These are phyloP conservation scores for Siderastrea radians DNA, from an alignment of 92 coral and sea anemone species.

Conservation along the genomic window DNA sequence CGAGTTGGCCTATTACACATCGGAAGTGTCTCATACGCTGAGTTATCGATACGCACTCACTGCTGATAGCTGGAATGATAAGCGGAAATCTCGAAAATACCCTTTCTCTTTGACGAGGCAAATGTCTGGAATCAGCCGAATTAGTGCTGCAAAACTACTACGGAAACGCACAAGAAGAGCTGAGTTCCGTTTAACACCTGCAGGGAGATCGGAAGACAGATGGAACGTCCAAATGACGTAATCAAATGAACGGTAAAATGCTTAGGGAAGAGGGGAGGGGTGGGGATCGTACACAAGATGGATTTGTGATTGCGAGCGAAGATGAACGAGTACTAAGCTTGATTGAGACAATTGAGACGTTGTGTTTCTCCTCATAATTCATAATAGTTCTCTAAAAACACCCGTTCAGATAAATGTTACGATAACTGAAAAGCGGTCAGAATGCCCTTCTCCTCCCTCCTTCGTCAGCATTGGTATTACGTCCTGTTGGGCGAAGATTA, in stretches of 20 bases:
- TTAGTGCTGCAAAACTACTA: not conserved
- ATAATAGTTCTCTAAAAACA: too few species aligned
- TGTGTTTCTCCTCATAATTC: not conserved
- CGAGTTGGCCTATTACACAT: constrained; percentile 27
- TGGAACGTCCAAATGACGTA: not conserved
- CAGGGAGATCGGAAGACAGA: constrained; percentile 7
- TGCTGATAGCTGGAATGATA: constrained; percentile 38
- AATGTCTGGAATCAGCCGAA: constrained; percentile 34
- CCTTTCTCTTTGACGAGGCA: constrained; percentile 32
- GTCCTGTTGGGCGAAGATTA: too few species aligned
- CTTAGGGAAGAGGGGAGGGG: not conserved
- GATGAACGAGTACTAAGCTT: too few species aligned
- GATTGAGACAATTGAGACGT: not conserved
- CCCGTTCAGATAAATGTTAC: too few species aligned
- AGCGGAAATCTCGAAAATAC: constrained; percentile 43
- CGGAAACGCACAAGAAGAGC: constrained; percentile 14
- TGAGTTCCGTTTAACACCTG: constrained; percentile 28
- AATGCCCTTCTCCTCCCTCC: not conserved
- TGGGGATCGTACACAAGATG: too few species aligned
- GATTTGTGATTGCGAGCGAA: too few species aligned
- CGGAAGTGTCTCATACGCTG: constrained; percentile 32
- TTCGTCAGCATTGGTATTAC: too few species aligned
- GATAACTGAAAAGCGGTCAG: too few species aligned
- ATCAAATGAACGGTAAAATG: not conserved
- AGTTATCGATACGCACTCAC: constrained; percentile 36